A percentile compares a stretch with the other conserved stretches of the same genome.
phyloP scores from a whole-genome alignment of 1,140 invertebrate genomes.

The Xylocopa sonorina region DNA sequence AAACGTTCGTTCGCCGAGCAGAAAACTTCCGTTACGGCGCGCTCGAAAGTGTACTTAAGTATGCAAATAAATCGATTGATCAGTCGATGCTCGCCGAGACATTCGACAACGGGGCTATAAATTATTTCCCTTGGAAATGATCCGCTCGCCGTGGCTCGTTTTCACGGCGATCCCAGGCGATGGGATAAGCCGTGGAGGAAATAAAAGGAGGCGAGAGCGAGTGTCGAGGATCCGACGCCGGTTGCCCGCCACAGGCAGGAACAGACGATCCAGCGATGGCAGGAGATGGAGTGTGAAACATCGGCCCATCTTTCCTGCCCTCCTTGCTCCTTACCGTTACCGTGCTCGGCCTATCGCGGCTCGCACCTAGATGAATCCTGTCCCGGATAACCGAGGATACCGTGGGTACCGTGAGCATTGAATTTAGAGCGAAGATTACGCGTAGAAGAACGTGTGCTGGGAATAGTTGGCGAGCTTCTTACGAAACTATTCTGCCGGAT shows the following conservation, averaged over 20 bases:
- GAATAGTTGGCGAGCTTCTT: neutral
- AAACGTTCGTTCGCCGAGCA: too few relatives aligned
- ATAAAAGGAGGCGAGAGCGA: constrained; percentile 54
- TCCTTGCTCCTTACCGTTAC: constrained; percentile 54
- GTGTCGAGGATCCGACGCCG: constrained; percentile 65
- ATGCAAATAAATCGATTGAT: neutral
- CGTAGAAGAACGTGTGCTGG: too few relatives aligned
- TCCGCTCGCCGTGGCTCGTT: constrained; percentile 37
- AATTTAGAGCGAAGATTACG: constrained; percentile 1
- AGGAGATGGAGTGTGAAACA: constrained; percentile 76
- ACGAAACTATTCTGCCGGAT: neutral
- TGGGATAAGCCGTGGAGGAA: constrained; percentile 52
- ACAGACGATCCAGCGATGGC: constrained; percentile 65
- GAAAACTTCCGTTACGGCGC: too few relatives aligned
- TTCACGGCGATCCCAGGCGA: constrained; percentile 18
- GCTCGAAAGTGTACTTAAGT: too few relatives aligned
- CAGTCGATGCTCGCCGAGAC: constrained; percentile 42
- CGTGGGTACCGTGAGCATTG: neutral
- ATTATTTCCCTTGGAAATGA: constrained; percentile 67
- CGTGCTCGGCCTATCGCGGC: constrained; percentile 60
- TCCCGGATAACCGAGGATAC: constrained; percentile 30
- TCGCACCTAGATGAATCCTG: constrained; percentile 49
- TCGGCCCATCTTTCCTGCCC: constrained; percentile 68
- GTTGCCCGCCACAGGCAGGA: constrained; percentile 58
- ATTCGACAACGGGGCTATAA: constrained; percentile 51